A percentile compares a stretch with the other conserved stretches of the same genome.
These are phyloP conservation scores for Sitodiplosis mosellana DNA, from an alignment of 1,140 invertebrate genomes.

Conservation along the genomic window DNA sequence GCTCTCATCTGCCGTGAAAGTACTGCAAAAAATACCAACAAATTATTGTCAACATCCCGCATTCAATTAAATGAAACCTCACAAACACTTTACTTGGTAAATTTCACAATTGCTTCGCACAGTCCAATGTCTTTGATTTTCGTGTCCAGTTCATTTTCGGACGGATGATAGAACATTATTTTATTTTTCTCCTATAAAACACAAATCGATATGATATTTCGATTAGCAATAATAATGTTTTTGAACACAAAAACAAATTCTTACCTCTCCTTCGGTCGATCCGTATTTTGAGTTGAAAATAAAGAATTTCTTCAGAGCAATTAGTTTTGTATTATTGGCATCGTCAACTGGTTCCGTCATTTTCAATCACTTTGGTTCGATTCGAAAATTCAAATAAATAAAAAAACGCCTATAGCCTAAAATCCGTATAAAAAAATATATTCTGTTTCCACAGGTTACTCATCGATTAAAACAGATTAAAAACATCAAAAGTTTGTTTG, in stretches of 20 bases:
- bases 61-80: background rate
- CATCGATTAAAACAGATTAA: background rate
- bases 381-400: background rate
- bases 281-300: background rate
- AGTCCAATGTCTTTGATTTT: slow-evolving; percentile 81
- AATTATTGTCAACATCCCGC: background rate
- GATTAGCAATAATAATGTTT: too few species aligned
- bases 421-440: background rate
- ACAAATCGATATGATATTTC: too few species aligned
- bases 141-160: slow-evolving; percentile 52
- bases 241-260: too few species aligned
- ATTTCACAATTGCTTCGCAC: slow-evolving; percentile 81
- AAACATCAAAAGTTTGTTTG: background rate
- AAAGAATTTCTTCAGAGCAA: background rate
- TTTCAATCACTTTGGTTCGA: background rate
- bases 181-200: slow-evolving; percentile 78
- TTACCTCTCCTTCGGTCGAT: background rate
- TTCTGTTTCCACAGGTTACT: background rate
- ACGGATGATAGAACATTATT: slow-evolving; percentile 72
- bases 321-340: background rate
- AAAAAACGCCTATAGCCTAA: background rate
- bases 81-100: slow-evolving; percentile 64
- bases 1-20: slow-evolving; percentile 57
- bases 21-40: slow-evolving; percentile 36
- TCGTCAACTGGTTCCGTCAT: background rate